Base-by-base conservation (phyloP, 2,888 invertebrate genomes). In the Agonopterix alstromeriana region DNA sequence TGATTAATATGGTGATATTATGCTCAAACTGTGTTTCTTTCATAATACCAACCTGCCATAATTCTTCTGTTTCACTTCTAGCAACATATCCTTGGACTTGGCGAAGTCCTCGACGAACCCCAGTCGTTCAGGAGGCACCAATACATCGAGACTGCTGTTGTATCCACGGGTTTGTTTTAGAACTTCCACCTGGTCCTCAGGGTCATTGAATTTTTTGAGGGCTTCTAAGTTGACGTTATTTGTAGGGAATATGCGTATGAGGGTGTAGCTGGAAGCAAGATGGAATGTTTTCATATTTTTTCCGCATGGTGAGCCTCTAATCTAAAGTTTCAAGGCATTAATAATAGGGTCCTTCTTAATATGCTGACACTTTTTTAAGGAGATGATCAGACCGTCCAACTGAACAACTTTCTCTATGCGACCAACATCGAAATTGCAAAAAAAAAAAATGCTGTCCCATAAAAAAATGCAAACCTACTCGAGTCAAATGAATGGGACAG, bases 121-220 rank as follows among this genome's bases (percentile, higher is more conserved):
- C 42, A 75, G 44, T 4, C 61, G 63, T 1, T 60, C 49, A 0
- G 68, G 63, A 0, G 84, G 77, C 7, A 85, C 82, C 51, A 88
- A 58, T 0, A 86, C 42, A 49, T 88, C 87, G 1, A 79, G 56
- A 12, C 77, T 82, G 55, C 86, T 87, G 45, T 86, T 80, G 36
- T 71, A 48, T 0, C 73, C 81, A 27, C 76, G 61, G 47, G 79
- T 74, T 10, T 53, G 59, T 56, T 87, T 87, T 38, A 87, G 48
- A 0, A 84, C 58, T 52, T 83, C 77, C 8, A 84, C 50, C 11
- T 60, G 51, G 17, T 61, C 61, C 2, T 65, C 60, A 4, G 79
- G 67, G 38, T 73, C 71, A 2, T 65, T 53, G 42, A 85, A 72
- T 0, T 57, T 11, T 1, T 55, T 52, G 0, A 76, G 52, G 0